A percentile compares a stretch with the other conserved stretches of the same genome.
These are phyloP conservation scores for Drosophila hydei DNA, from an alignment of 1,140 invertebrate species.

Conservation along the genomic window DNA sequence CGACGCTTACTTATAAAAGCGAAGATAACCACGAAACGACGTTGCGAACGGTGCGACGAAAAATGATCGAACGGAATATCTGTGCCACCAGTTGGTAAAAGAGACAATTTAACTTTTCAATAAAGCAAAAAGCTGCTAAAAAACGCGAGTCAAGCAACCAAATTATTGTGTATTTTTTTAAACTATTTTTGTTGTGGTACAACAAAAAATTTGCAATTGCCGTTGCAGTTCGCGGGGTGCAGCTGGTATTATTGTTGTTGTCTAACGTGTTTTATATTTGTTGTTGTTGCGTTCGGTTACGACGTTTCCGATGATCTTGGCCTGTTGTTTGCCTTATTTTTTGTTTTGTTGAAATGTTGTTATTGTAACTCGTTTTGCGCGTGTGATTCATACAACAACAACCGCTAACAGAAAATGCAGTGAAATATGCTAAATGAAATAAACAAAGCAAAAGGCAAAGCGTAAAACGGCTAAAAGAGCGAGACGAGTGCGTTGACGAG, in stretches of 20 bases:
- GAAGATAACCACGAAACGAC: conserved; percentile 48
- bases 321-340: conserved; percentile 41
- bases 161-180: conserved; percentile 1
- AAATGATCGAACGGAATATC: conserved; percentile 47
- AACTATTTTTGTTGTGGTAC: conserved; percentile 12
- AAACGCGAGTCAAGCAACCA: conserved; percentile 36
- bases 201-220: conserved; percentile 24
- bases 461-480: conserved; percentile 25
- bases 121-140: conserved; percentile 17
- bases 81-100: conserved; percentile 41
- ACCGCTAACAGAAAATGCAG: conserved; percentile 40
- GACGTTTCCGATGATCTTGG: conserved; percentile 72
- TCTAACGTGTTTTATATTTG: conserved; percentile 42
- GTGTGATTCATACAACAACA: conserved; percentile 72
- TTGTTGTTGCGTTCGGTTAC: conserved; percentile 45
- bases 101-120: conserved; percentile 38
- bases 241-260: conserved; percentile 44
- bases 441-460: conserved; percentile 29
- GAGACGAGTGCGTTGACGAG: conserved; percentile 33
- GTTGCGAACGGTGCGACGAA: conserved; percentile 31
- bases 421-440: conserved; percentile 64
- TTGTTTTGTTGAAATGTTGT: conserved; percentile 43
- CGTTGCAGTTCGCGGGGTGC: conserved; percentile 36
- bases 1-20: conserved; percentile 44
- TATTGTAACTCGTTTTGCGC: conserved; percentile 73